Evolutionary conservation across 2,888 invertebrate genomes (phyloP), one percentile per base, ranked within the genome.

Genomic region (Oegoconia quadripuncta): DNA sequence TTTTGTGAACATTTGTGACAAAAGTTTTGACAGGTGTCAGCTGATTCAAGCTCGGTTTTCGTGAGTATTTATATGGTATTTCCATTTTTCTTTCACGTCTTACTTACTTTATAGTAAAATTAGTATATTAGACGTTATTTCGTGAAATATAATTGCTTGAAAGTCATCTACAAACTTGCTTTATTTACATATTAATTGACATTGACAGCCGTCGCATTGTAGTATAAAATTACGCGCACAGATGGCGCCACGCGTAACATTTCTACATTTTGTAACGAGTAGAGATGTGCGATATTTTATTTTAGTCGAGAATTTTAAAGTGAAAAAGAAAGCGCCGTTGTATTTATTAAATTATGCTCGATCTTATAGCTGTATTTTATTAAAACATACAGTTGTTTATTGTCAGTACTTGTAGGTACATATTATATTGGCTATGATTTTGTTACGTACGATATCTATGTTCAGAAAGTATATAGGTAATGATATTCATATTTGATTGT

Each of bases 21-120:
- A 77, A 75, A 77, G 74, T 77, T 80, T 78, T 82, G 83, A 82
- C 84, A 84, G 82, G 52, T 84, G 83, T 74, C 84, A 84, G 74
- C 73, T 78, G 75, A 67, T 74, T 42, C 48, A 50, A 54, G 57
- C 62, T 62, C 59, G 52, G 48, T 51, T 59, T 58, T 48, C 42
- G 68, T 74, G 53, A 70, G 70, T 75, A 74, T 61, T 62, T 49
- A 26, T 11, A 15, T 20, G 38, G n/a, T 18, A 12, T 17, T 29
- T 38, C 36, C 35, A 23, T 25, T 37, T 7, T 25, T 41, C 34
- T 40, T 50, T 31, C 7, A 35, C 26, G 50, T 15, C 25, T 9
- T 16, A 29, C 12, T 4, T 29, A 5, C 16, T 3, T 15, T 8
- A 16, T 11, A 29, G 16, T 15, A 9, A 15, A 3, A 14, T 5